phyloP scores from a whole-genome alignment of 1,140 invertebrate genomes.

The Meloidogyne exigua region DNA sequence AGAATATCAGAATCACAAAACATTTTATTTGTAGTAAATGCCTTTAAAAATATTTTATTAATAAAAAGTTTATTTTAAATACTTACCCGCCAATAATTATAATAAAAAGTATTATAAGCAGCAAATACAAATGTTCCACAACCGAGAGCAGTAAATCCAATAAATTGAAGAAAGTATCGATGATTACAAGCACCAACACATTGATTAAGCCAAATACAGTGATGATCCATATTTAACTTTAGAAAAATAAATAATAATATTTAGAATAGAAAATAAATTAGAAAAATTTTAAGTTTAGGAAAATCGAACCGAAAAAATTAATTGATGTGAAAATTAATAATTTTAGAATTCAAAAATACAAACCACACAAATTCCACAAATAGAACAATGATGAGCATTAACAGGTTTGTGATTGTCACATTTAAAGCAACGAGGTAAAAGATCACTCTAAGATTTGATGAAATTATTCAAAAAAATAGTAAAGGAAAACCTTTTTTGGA shows the following conservation, averaged over 20 bases:
- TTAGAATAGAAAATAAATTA: not conserved
- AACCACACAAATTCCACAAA: constrained; percentile 88
- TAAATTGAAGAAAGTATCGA: constrained; percentile 60
- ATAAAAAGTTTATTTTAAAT: constrained; percentile 8
- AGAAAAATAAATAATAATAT: too few species aligned
- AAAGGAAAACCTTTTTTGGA: constrained; percentile 50
- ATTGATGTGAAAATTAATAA: not conserved
- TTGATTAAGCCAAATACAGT: constrained; percentile 63
- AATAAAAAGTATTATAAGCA: constrained; percentile 41
- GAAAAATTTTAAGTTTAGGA: too few species aligned
- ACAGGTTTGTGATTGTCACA: constrained; percentile 82
- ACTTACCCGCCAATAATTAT: constrained; percentile 50
- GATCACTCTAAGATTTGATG: constrained; percentile 38
- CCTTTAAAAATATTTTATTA: constrained; percentile 18
- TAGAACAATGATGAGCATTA: constrained; percentile 82
- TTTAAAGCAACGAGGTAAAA: constrained; percentile 72
- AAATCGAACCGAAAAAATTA: too few species aligned
- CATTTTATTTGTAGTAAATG: constrained; percentile 35
- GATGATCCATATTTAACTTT: constrained; percentile 59
- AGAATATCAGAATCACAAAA: constrained; percentile 35
- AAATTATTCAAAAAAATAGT: constrained; percentile 5
- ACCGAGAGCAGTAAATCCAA: constrained; percentile 51
- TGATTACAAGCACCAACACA: constrained; percentile 62
- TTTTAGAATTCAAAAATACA: constrained; percentile 72
- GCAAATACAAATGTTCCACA: constrained; percentile 47